A percentile compares a stretch with the other conserved stretches of the same genome.
phyloP scores from a whole-genome alignment of 2,888 invertebrate genomes.

The Pterostichus niger region DNA sequence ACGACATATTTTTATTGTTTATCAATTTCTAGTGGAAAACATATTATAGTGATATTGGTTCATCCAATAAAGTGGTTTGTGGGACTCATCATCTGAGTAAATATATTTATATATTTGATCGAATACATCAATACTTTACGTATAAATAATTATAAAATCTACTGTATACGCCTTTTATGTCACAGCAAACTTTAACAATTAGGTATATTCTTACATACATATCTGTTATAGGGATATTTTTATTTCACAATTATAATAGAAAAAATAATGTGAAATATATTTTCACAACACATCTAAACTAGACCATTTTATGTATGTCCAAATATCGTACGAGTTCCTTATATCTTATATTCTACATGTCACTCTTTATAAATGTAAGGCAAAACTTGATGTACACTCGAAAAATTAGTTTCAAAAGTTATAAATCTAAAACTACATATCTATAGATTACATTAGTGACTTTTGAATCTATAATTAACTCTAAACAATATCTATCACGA shows the following conservation, averaged over 20 bases:
- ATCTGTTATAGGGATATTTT: slow-evolving; percentile 59
- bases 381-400: slow-evolving; percentile 48
- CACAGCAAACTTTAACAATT: slow-evolving; percentile 58
- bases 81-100: slow-evolving; percentile 33
- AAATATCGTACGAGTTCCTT: slow-evolving; percentile 53
- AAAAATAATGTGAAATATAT: slow-evolving; percentile 51
- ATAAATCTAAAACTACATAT: slow-evolving; percentile 17
- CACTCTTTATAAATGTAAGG: slow-evolving; percentile 61
- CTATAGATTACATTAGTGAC: slow-evolving; percentile 3
- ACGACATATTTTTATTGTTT: too few species aligned
- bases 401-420: slow-evolving; percentile 44
- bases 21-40: too few species aligned
- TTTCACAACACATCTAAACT: slow-evolving; percentile 43
- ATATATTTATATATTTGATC: slow-evolving; percentile 59
- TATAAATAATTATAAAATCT: slow-evolving; percentile 62
- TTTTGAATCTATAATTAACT: not conserved
- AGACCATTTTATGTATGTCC: slow-evolving; percentile 34
- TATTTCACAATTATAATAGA: slow-evolving; percentile 58
- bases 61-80: too few species aligned
- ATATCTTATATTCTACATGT: slow-evolving; percentile 60
- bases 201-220: slow-evolving; percentile 60
- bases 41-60: too few species aligned
- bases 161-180: slow-evolving; percentile 50
- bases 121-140: slow-evolving; percentile 62
- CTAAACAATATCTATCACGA: not conserved